These are phyloP conservation scores for Phainopepla nitens DNA, from an alignment of 2,113 vertebrate genomes.

Conservation along the genomic window DNA sequence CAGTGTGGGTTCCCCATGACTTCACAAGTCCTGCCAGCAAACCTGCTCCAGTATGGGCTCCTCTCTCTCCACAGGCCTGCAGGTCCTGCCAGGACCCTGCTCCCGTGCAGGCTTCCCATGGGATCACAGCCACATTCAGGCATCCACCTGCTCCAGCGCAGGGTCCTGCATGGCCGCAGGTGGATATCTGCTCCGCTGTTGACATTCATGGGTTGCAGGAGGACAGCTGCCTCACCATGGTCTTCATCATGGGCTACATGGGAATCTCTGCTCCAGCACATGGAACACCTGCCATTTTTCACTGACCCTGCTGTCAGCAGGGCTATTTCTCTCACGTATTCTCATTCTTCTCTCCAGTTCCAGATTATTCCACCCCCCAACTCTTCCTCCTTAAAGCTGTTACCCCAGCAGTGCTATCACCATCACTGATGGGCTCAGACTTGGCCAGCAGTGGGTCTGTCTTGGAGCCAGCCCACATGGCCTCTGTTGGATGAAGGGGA, in stretches of 20 bases:
- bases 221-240: background rate
- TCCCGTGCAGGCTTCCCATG: background rate
- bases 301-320: background rate
- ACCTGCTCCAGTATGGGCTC: background rate
- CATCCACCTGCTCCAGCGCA: background rate
- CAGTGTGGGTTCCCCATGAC: background rate
- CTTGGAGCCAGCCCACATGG: accelerated
- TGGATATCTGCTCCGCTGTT: accelerated
- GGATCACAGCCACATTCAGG: background rate
- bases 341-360: background rate
- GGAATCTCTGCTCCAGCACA: background rate
- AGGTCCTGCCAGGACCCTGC: background rate
- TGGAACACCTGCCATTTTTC: background rate
- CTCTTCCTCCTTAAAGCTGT: background rate
- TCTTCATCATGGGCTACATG: background rate
- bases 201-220: background rate
- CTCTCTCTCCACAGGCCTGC: background rate
- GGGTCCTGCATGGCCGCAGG: background rate
- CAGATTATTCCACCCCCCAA: too few species aligned
- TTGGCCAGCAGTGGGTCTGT: background rate
- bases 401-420: background rate
- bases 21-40: background rate
- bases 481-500: background rate
- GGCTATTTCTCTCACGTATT: background rate
- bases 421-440: background rate